These are phyloP conservation scores for Solenodon paradoxus DNA, from an alignment of 2,113 vertebrate species.

Conservation along the genomic window DNA sequence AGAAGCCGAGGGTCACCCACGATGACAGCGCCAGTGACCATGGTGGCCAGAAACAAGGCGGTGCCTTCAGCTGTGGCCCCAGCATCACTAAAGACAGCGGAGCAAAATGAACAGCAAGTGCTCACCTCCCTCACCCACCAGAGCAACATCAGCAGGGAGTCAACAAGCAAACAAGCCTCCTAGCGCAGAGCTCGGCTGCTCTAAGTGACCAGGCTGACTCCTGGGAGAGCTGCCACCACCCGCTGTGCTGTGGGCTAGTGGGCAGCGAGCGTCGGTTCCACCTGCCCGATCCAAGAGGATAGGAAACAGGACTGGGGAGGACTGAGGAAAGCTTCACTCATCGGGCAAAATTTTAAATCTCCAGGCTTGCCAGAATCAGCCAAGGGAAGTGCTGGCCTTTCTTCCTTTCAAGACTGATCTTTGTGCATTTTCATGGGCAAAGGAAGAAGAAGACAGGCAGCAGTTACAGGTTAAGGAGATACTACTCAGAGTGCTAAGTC, in stretches of 20 bases:
- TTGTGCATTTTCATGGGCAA: not conserved
- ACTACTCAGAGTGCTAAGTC: not conserved
- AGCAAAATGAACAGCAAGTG: not conserved
- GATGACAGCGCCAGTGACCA: not conserved
- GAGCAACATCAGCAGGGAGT: not conserved
- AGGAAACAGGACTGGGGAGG: not conserved
- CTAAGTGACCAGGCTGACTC: not conserved
- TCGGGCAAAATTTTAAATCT: not conserved
- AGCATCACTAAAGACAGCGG: not conserved
- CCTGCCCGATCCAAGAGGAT: not conserved
- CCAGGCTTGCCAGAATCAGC: not conserved
- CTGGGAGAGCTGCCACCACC: too few relatives aligned
- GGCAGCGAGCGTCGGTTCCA: too few relatives aligned
- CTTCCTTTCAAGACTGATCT: not conserved
- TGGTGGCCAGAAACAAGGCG: not conserved
- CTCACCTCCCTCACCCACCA: rapidly evolving
- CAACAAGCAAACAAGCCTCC: not conserved
- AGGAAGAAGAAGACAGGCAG: not conserved
- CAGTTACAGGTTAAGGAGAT: not conserved
- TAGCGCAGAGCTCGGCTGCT: not conserved
- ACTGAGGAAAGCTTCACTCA: not conserved
- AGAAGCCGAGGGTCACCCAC: not conserved
- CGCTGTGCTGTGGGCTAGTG: too few relatives aligned
- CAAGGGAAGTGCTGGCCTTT: not conserved
- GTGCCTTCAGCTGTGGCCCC: too few relatives aligned